These are phyloP conservation scores for Axis porcinus DNA, from an alignment of 2,113 vertebrate genomes.

Conservation along the genomic window DNA sequence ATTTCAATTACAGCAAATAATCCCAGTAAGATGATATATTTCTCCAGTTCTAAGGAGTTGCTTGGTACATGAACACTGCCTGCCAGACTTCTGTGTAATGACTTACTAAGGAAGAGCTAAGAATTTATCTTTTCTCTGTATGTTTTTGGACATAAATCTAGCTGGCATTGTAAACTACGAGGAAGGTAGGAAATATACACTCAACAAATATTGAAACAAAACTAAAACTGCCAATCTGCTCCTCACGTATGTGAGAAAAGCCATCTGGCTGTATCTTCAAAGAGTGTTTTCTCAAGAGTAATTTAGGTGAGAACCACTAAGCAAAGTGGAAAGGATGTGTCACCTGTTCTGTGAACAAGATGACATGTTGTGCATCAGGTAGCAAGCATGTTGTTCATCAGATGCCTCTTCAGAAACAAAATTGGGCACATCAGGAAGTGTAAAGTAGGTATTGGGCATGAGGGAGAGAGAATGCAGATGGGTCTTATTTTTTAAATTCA, in stretches of 20 bases:
- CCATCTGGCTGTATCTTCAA: slow-evolving; percentile 48
- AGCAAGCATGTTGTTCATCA: not conserved
- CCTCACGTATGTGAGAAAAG: not conserved
- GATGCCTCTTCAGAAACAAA: not conserved
- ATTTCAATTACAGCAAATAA: slow-evolving; percentile 53
- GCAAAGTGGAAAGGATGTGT: slow-evolving; percentile 3
- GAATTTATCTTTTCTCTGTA: slow-evolving; percentile 43
- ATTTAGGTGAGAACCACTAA: slow-evolving; percentile 58
- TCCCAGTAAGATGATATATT: not conserved
- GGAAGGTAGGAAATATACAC: slow-evolving; percentile 7
- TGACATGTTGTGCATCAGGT: not conserved
- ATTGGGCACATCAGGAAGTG: not conserved
- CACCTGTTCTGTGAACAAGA: slow-evolving; percentile 35
- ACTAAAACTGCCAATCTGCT: slow-evolving; percentile 27
- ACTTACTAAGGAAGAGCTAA: not conserved
- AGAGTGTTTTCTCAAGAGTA: slow-evolving; percentile 36
- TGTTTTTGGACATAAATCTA: slow-evolving; percentile 18
- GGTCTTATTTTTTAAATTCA: not conserved
- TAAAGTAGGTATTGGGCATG: not conserved
- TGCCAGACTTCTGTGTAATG: slow-evolving; percentile 48
- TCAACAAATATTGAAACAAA: not conserved
- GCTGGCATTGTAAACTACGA: not conserved
- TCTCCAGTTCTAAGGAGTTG: slow-evolving; percentile 12
- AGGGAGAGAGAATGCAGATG: not conserved
- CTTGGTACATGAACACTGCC: not conserved